A percentile compares a stretch with the other conserved stretches of the same genome.
These are phyloP conservation scores for Leucophenga varia DNA, from an alignment of 1,140 invertebrate genomes.

Conservation along the genomic window DNA sequence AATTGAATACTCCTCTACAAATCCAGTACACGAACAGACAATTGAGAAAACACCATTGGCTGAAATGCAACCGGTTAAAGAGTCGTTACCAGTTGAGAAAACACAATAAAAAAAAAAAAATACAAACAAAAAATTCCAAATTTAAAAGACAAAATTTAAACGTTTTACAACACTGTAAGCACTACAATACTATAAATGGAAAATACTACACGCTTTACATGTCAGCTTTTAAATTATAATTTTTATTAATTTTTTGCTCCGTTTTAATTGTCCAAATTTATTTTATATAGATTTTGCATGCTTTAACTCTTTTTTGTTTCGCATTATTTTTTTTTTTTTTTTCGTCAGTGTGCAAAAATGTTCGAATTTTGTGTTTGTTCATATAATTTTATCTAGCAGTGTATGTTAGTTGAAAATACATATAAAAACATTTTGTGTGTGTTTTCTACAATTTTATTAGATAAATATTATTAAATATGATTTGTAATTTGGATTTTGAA, in stretches of 20 bases:
- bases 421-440: no score
- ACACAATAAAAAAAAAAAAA: slow-evolving; percentile 29
- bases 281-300: slow-evolving; percentile 12
- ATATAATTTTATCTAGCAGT: no score
- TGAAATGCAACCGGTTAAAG: no score
- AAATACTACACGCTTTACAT: slow-evolving; percentile 1
- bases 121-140: slow-evolving; percentile 33
- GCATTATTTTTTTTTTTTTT: no score
- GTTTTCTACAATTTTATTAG: no score
- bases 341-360: no score
- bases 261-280: slow-evolving; percentile 26
- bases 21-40: slow-evolving; percentile 38
- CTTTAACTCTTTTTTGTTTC: no score
- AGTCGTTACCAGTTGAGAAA: slow-evolving; percentile 49
- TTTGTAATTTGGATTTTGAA: no score
- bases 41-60: slow-evolving; percentile 50
- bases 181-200: slow-evolving; percentile 18
- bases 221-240: no score
- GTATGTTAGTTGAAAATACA: no score
- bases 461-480: no score
- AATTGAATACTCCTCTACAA: not conserved
- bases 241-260: not conserved
- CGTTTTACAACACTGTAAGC: slow-evolving; percentile 44
- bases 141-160: slow-evolving; percentile 22
- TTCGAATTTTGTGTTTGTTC: no score